Conservation (phyloP, 2,888 invertebrate species). For the Sinohyriopsis cumingii region DNA sequence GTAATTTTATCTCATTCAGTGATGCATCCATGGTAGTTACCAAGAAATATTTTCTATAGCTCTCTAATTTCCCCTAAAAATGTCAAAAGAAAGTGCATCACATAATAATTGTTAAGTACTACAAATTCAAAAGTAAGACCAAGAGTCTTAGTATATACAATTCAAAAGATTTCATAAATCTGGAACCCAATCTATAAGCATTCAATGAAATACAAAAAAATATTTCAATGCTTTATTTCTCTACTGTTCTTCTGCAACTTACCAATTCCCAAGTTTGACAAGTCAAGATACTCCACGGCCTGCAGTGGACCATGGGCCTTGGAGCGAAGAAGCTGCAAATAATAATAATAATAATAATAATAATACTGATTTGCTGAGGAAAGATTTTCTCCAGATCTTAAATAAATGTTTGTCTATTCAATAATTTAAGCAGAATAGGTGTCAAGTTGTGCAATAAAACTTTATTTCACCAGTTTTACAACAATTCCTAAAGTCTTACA, state of each 20-base stretch:
- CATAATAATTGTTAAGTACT: neutral
- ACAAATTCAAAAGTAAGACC: neutral
- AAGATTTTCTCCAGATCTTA: too few relatives aligned
- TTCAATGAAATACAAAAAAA: too few relatives aligned
- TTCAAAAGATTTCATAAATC: too few relatives aligned
- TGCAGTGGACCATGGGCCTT: constrained; percentile 50
- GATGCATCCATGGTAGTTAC: neutral
- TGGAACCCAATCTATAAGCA: too few relatives aligned
- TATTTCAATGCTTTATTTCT: neutral
- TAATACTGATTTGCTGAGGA: neutral
- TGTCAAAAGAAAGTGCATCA: too few relatives aligned
- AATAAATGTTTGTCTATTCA: too few relatives aligned
- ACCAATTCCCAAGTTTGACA: constrained; percentile 60
- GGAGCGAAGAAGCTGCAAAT: constrained; percentile 53
- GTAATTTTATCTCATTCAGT: neutral
- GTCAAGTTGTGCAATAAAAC: too few relatives aligned
- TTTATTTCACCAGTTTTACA: too few relatives aligned
- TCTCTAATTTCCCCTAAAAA: too few relatives aligned
- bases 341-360: constrained; percentile 3
- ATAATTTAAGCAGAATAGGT: too few relatives aligned
- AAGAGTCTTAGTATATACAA: neutral
- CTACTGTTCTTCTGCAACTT: constrained; percentile 15
- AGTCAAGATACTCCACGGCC: constrained; percentile 53
- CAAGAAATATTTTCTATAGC: too few relatives aligned
- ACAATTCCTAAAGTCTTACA: too few relatives aligned